phyloP scores from a whole-genome alignment of 53 echinoderm and acorn worm genomes.

The Antedon mediterranea region DNA sequence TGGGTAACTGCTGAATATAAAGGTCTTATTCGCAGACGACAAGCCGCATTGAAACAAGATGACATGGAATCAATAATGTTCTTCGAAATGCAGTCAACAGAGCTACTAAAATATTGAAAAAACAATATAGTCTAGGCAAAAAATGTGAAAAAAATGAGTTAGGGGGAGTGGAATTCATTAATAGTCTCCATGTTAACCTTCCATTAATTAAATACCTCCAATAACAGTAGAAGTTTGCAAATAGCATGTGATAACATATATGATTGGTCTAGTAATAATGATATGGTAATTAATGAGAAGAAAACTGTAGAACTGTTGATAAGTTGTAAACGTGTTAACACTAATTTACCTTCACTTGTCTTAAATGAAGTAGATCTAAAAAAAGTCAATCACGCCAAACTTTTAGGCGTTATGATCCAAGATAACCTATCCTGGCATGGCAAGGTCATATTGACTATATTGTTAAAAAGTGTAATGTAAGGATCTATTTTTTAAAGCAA shows the following conservation, averaged over 20 bases:
- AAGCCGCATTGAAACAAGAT: slow-evolving; percentile 2
- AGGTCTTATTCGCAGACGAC: too few species aligned
- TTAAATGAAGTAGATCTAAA: background rate
- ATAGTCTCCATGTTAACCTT: background rate
- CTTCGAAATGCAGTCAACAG: slow-evolving; percentile 10
- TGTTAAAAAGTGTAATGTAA: too few species aligned
- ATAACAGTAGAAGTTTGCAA: too few species aligned
- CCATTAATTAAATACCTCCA: background rate
- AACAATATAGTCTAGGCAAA: background rate
- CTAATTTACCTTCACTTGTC: background rate
- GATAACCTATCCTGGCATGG: too few species aligned
- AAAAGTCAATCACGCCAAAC: background rate
- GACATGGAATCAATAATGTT: background rate
- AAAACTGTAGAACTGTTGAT: background rate
- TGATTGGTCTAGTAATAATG: too few species aligned
- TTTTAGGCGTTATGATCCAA: too few species aligned
- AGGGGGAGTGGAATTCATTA: too few species aligned
- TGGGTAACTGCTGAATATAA: too few species aligned
- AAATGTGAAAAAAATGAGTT: too few species aligned
- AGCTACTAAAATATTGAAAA: too few species aligned
- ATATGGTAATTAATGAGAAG: background rate
- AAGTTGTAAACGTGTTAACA: background rate
- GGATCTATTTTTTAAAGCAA: background rate
- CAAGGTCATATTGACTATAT: too few species aligned
- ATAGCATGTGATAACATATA: too few species aligned